Conservation (phyloP, 2,113 vertebrate genomes). For the Oceanodroma tethys region DNA sequence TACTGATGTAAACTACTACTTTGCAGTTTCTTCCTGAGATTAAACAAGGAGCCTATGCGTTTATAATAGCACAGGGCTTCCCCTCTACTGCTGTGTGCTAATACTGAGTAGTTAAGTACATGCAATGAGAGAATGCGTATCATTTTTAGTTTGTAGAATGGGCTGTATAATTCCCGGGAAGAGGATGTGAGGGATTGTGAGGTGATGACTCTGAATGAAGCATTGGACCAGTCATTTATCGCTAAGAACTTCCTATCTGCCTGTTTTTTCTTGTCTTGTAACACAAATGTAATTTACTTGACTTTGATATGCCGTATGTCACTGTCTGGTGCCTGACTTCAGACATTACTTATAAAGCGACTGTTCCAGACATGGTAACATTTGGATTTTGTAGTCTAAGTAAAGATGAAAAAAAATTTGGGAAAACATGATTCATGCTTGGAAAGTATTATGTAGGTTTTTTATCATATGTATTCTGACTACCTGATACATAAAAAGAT, state of each 20-base stretch:
- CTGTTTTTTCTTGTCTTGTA: not conserved
- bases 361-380: not conserved
- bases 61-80: not conserved
- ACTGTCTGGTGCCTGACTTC: not conserved
- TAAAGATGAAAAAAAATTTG: not conserved
- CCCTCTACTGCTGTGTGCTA: not conserved
- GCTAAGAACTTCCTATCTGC: not conserved
- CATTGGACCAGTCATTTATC: not conserved
- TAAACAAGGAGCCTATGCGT: not conserved
- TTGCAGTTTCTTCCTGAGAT: not conserved
- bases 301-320: not conserved
- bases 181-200: not conserved
- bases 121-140: rapidly evolving
- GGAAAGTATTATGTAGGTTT: not conserved
- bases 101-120: not conserved
- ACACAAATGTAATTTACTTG: not conserved
- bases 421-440: not conserved
- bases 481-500: not conserved
- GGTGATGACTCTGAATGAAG: not conserved
- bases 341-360: not conserved
- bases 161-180: not conserved
- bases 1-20: not conserved
- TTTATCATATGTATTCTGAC: not conserved
- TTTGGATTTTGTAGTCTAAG: not conserved
- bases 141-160: not conserved